Evolutionary conservation across 2,113 vertebrate genomes (phyloP).

Genomic region (Channa maculata): DNA sequence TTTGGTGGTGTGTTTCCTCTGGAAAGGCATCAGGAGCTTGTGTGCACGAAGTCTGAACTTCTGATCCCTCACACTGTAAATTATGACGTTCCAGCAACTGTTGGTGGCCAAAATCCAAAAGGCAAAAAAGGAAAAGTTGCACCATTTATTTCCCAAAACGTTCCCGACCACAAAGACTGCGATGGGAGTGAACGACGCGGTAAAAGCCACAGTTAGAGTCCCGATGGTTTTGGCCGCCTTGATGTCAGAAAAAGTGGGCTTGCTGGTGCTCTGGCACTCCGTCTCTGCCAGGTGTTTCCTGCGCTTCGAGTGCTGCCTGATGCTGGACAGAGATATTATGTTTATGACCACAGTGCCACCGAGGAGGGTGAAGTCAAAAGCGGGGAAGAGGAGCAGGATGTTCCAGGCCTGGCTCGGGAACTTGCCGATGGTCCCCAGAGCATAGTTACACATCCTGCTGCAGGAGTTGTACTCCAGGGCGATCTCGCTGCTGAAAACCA

Average conservation of each 20-base stretch:
- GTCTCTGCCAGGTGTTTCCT: conserved; percentile 79
- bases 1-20: conserved; percentile 43
- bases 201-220: conserved; percentile 82
- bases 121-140: conserved; percentile 85
- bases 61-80: conserved; percentile 84
- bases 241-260: conserved; percentile 84
- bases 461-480: conserved; percentile 85
- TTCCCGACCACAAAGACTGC: conserved; percentile 86
- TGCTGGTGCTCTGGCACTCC: conserved; percentile 68
- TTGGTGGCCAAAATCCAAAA: conserved; percentile 86
- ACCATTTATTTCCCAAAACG: conserved; percentile 84
- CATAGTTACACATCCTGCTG: conserved; percentile 87
- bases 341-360: conserved; percentile 83
- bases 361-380: conserved; percentile 85
- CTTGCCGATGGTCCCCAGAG: conserved; percentile 56
- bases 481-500: conserved; percentile 81
- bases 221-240: conserved; percentile 86
- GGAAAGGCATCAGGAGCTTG: conserved; percentile 73
- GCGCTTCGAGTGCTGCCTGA: conserved; percentile 82
- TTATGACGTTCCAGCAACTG: conserved; percentile 86
- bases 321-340: conserved; percentile 83
- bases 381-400: conserved; percentile 83
- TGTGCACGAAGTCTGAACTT: conserved; percentile 82
- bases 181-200: conserved; percentile 84
- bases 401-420: conserved; percentile 80